Evolutionary conservation across 2,888 invertebrate genomes (phyloP).

Genomic region (Pristionchus arcanus): DNA sequence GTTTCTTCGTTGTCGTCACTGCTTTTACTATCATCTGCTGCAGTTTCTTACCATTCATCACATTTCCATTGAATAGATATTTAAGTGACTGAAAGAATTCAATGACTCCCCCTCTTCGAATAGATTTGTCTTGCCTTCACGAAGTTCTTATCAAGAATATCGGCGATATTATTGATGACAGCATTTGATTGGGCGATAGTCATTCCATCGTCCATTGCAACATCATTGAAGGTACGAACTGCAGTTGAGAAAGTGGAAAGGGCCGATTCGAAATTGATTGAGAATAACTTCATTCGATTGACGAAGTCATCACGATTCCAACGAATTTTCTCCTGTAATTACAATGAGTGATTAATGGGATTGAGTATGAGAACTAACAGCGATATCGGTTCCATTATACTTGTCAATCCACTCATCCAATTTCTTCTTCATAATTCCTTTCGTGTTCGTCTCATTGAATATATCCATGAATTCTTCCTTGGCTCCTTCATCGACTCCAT

Average conservation of each 20-base stretch:
- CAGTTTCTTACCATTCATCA: conserved; percentile 51
- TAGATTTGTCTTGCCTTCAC: background rate
- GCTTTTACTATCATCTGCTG: background rate
- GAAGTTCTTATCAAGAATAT: conserved; percentile 31
- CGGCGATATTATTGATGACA: conserved; percentile 23
- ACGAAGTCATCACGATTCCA: conserved; percentile 38
- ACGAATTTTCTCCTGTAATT: background rate
- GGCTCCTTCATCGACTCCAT: conserved; percentile 24
- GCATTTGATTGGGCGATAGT: conserved; percentile 30
- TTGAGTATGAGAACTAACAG: background rate
- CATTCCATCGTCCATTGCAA: conserved; percentile 36
- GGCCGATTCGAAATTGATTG: conserved; percentile 38
- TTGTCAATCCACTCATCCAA: conserved; percentile 37
- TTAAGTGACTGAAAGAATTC: conserved; percentile 2
- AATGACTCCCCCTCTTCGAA: background rate
- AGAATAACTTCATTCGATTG: conserved; percentile 11
- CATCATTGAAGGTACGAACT: conserved; percentile 44
- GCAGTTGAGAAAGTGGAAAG: conserved; percentile 3
- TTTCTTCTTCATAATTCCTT: conserved; percentile 8
- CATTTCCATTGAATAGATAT: conserved; percentile 45
- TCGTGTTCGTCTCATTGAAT: conserved; percentile 37
- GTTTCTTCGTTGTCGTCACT: conserved; percentile 4
- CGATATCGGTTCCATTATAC: conserved; percentile 29
- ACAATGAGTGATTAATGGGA: background rate
- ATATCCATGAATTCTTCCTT: conserved; percentile 36